Conservation (phyloP, 1,140 invertebrate species). For the Drosophila nebulosa region DNA sequence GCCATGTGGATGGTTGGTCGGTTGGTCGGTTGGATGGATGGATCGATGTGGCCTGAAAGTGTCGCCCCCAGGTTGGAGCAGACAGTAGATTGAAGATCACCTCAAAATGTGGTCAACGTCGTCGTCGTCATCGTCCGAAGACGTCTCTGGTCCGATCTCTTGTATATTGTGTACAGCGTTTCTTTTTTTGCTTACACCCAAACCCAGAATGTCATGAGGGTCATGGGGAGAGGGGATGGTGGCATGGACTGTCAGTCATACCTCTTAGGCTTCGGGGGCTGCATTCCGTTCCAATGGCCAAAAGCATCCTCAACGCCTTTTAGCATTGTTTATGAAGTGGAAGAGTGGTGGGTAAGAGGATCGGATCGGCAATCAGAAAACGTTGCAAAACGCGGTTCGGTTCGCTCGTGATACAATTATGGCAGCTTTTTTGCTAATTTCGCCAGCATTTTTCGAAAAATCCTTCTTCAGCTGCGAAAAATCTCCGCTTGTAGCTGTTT, state of each 20-base stretch:
- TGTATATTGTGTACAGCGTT: slow-evolving; percentile 12
- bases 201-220: too few species aligned
- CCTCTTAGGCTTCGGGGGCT: slow-evolving; percentile 35
- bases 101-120: slow-evolving; percentile 25
- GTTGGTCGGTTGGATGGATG: slow-evolving; percentile 13
- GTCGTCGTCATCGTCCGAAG: slow-evolving; percentile 31
- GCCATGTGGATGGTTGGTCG: slow-evolving; percentile 4
- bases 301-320: slow-evolving; percentile 62
- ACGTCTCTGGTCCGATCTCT: slow-evolving; percentile 24
- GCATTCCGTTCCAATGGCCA: slow-evolving; percentile 49
- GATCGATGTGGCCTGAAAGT: slow-evolving; percentile 67
- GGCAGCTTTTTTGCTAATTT: slow-evolving; percentile 54
- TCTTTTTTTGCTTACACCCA: too few species aligned
- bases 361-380: background rate
- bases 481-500: background rate
- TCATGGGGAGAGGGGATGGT: too few species aligned
- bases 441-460: background rate
- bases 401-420: slow-evolving; percentile 77
- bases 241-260: slow-evolving; percentile 59
- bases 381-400: background rate
- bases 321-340: slow-evolving; percentile 74
- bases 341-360: slow-evolving; percentile 19
- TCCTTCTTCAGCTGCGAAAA: background rate
- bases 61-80: slow-evolving; percentile 64
- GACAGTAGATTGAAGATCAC: slow-evolving; percentile 46